Evolutionary conservation across 2,888 invertebrate genomes (phyloP).

Genomic region (Octodonta nipae): DNA sequence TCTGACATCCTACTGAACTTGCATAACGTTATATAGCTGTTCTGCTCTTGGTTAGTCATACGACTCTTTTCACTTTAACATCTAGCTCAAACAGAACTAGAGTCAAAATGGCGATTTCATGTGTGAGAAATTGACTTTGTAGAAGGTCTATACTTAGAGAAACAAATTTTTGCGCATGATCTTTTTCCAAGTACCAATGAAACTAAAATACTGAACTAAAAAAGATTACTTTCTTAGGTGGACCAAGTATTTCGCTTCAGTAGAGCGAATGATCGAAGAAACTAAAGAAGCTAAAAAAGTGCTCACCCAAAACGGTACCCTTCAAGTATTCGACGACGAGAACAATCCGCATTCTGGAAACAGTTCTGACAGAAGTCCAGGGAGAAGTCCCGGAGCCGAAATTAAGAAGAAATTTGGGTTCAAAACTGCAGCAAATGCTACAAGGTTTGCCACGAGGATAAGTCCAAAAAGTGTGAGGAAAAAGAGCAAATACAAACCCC

Average conservation of each 20-base stretch:
- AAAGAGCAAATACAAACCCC: conserved; percentile 38
- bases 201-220: no score
- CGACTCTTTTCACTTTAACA: no score
- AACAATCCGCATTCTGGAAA: conserved; percentile 23
- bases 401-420: conserved; percentile 35
- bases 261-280: conserved; percentile 65
- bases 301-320: conserved; percentile 15
- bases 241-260: conserved; percentile 86
- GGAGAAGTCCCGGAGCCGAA: conserved; percentile 16
- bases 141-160: no score
- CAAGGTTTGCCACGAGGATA: conserved; percentile 45
- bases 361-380: conserved; percentile 32
- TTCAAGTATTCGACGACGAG: conserved; percentile 27
- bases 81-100: no score
- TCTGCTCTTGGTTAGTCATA: no score
- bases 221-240: conserved; percentile 42
- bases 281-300: conserved; percentile 51
- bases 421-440: conserved; percentile 41
- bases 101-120: no score
- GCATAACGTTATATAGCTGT: no score
- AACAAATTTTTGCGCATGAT: no score
- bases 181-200: no score
- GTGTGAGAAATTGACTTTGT: no score
- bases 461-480: conserved; percentile 47
- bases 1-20: no score